phyloP scores from a whole-genome alignment of 2,888 invertebrate genomes.

The Agrenia bidenticulata region DNA sequence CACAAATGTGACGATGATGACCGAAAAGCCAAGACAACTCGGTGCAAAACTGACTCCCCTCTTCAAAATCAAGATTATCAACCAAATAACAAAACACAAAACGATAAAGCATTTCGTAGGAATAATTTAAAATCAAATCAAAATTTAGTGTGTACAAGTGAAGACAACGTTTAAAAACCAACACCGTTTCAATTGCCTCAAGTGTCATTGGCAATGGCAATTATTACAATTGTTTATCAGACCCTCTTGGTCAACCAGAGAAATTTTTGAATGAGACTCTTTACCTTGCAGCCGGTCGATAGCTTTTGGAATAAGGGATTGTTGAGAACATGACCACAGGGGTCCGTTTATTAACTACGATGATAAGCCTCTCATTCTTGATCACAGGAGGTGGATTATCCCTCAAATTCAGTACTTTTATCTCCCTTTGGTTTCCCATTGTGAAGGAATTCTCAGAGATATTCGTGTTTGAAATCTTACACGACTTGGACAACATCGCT shows the following conservation, averaged over 20 bases:
- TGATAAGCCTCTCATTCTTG: conserved; percentile 76
- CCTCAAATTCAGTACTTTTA: conserved; percentile 42
- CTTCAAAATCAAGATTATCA: conserved; percentile 1
- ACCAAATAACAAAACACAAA: no score
- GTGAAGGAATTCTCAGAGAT: conserved; percentile 1
- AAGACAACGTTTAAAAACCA: background rate
- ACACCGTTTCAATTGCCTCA: no score
- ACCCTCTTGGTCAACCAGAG: no score
- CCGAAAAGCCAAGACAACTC: conserved; percentile 10
- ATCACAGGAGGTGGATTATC: conserved; percentile 63
- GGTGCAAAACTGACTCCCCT: conserved; percentile 3
- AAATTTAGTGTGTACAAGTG: background rate
- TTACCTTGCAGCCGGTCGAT: background rate
- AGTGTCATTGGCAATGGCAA: no score
- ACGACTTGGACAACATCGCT: conserved; percentile 22
- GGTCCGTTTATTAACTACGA: conserved; percentile 71
- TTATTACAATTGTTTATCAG: no score
- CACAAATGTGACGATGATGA: conserved; percentile 3
- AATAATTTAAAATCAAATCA: background rate
- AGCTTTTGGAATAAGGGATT: conserved; percentile 68
- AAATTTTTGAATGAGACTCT: no score
- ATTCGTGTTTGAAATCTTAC: conserved; percentile 35
- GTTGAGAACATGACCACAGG: conserved; percentile 86
- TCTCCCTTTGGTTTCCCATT: conserved; percentile 17
- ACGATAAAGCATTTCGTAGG: no score